Percentiles rank a stretch among this genome's conserved stretches.
Evolutionary conservation across 2,888 invertebrate genomes (phyloP).

Genomic region (Pseudococcus jackbeardsleyi): DNA sequence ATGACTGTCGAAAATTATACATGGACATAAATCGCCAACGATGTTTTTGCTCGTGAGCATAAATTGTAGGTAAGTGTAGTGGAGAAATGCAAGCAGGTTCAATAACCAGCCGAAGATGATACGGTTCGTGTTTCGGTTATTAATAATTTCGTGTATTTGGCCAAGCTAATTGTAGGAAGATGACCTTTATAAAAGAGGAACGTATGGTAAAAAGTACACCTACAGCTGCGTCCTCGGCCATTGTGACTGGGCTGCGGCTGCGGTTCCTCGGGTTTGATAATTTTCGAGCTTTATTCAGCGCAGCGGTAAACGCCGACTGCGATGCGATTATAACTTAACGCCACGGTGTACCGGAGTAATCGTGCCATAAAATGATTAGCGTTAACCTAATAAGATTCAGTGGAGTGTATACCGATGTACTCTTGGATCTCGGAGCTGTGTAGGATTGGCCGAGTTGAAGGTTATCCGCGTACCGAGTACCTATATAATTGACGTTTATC

Average conservation of each 20-base stretch:
- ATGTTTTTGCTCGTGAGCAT: background rate
- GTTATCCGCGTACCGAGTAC: background rate
- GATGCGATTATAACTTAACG: background rate
- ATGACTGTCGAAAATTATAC: background rate
- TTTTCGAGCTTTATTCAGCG: background rate
- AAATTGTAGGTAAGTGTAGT: background rate
- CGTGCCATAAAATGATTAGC: background rate
- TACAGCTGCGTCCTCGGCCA: background rate
- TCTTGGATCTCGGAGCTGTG: background rate
- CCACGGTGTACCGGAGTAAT: background rate
- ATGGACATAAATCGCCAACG: background rate
- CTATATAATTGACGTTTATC: constrained; percentile 10
- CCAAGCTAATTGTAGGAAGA: background rate
- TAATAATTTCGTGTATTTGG: background rate
- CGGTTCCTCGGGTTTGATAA: too few relatives aligned
- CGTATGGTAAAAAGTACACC: background rate
- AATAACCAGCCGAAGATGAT: background rate
- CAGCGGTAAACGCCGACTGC: background rate
- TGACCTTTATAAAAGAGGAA: background rate
- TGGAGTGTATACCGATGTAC: background rate
- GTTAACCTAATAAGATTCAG: background rate
- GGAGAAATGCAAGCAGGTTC: background rate
- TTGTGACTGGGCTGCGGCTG: background rate
- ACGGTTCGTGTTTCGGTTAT: background rate
- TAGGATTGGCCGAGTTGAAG: constrained; percentile 18